Evolutionary conservation across 2,888 invertebrate species (phyloP), one percentile per base, ranked within the genome.

Genomic region (Pteria penguin): DNA sequence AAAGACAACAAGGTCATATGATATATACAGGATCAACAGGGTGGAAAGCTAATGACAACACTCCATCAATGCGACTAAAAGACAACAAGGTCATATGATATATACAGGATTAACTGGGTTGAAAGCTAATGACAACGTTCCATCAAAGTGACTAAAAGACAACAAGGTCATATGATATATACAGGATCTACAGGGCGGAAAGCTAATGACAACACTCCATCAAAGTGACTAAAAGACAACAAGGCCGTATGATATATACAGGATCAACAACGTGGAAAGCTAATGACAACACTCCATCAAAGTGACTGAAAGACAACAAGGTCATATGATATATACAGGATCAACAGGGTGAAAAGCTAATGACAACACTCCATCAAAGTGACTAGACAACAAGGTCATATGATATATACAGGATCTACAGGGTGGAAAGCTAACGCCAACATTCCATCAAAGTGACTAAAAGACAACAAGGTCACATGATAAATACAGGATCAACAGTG

Each of bases 1-100:
- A 79, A 85, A 79, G n/a, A 75, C n/a, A 45, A n/a, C n/a, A n/a
- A n/a, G n/a, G n/a, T n/a, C n/a, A n/a, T 32, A 99, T 99, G 90
- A 99, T 97, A 77, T 99, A 94, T 75, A 99, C 97, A 75, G 98
- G 96, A 92, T 99, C 98, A 81, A 96, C 96, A 72, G 98, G 98
- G 83, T 93, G 93, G 86, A 93, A 93, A 31, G 92, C 93, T 84
- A 94, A 89, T 2, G 92, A 91, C 54, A 93, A 84, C 62, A 93
- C 92, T n/a, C 92, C 91, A 86, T 93, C 93, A 87, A 93, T 93
- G 83, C 94, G 93, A 78, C 93, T 92, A 79, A 79, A 85, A 79
- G 22, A 75, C 22, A 33, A n/a, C n/a, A n/a, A n/a, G n/a, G n/a
- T n/a, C n/a, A n/a, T 32, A 99, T 99, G 90, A n/a, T n/a, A n/a